Evolutionary conservation across 2,888 invertebrate species (phyloP).

Genomic region (Cheiracanthium punctorium): DNA sequence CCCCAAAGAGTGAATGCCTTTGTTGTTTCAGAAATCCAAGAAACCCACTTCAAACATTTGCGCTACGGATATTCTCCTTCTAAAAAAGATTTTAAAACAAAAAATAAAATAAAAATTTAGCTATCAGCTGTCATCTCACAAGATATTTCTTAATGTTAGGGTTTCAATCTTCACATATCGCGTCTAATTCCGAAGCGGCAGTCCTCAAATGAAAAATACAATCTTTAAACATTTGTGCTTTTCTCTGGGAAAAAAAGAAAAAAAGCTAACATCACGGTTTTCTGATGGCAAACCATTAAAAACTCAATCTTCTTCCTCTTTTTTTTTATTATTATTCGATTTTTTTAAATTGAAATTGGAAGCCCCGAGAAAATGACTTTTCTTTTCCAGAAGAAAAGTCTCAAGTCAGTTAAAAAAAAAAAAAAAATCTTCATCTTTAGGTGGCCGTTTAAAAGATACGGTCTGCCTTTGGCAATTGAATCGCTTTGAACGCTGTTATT

Average conservation of each 20-base stretch:
- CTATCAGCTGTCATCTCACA: not conserved
- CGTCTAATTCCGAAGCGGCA: not conserved
- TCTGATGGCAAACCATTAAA: constrained; percentile 55
- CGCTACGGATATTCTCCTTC: too few relatives aligned
- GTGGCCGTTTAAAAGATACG: constrained; percentile 51
- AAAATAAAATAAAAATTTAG: too few relatives aligned
- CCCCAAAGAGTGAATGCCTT: too few relatives aligned
- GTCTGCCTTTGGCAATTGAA: constrained; percentile 59
- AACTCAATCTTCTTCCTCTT: constrained; percentile 21
- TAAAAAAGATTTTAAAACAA: too few relatives aligned
- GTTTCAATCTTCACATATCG: not conserved
- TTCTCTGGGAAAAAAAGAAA: too few relatives aligned
- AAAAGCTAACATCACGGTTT: constrained; percentile 30
- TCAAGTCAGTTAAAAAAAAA: not conserved
- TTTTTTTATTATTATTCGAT: constrained; percentile 9
- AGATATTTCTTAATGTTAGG: not conserved
- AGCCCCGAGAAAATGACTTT: constrained; percentile 37
- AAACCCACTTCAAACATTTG: too few relatives aligned
- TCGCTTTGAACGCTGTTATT: constrained; percentile 64
- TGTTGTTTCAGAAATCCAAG: too few relatives aligned
- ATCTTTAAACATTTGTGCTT: constrained; percentile 42
- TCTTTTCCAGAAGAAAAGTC: constrained; percentile 18
- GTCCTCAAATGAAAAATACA: constrained; percentile 23
- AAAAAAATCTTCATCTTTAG: constrained; percentile 9
- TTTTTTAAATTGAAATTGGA: constrained; percentile 47